Evolutionary conservation across 2,888 invertebrate species (phyloP).

Genomic region (Horisme vitalbata): DNA sequence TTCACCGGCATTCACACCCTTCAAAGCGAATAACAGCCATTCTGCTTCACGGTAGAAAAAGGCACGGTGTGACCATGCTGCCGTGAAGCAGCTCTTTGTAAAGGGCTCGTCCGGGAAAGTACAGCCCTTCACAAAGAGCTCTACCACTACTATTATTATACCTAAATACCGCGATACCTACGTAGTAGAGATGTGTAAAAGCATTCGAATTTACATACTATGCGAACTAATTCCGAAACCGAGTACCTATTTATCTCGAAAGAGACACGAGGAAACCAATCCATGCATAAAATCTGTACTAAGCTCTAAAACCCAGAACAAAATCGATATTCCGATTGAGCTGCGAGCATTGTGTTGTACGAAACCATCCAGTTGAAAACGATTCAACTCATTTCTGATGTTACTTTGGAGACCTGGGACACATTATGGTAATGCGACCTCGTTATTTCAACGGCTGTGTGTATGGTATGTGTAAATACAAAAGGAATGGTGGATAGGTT

Average conservation of each 20-base stretch:
- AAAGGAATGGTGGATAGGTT: background rate
- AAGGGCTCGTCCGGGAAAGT: too few species aligned
- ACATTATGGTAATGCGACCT: slow-evolving; percentile 24
- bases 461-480: background rate
- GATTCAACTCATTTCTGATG: slow-evolving; percentile 26
- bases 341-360: slow-evolving; percentile 18
- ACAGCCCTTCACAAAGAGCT: too few species aligned
- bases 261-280: background rate
- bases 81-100: too few species aligned
- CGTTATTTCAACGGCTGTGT: slow-evolving; percentile 16
- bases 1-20: too few species aligned
- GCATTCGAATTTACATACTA: too few species aligned
- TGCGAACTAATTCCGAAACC: too few species aligned
- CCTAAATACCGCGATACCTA: too few species aligned
- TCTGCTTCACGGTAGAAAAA: too few species aligned
- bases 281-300: slow-evolving; percentile 16
- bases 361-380: slow-evolving; percentile 20
- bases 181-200: too few species aligned
- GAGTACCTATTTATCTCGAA: background rate
- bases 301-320: slow-evolving; percentile 10
- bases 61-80: too few species aligned
- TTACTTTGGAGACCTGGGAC: slow-evolving; percentile 17
- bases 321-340: slow-evolving; percentile 23
- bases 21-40: too few species aligned
- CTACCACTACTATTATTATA: too few species aligned